phyloP scores from a whole-genome alignment of 92 coral and sea anemone genomes.

The Zoanthus solanderi region DNA sequence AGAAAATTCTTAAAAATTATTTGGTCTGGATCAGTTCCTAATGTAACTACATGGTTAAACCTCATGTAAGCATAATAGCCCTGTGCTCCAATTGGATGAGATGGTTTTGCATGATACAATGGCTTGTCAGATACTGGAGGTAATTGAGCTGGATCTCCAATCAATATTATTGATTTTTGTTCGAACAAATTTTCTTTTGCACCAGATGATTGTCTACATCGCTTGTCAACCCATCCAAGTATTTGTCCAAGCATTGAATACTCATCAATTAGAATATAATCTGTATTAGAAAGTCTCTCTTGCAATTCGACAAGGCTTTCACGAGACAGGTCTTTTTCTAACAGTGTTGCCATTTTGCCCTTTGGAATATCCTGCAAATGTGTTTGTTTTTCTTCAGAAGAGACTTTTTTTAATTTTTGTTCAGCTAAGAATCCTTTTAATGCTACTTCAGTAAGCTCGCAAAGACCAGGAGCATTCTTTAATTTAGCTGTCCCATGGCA shows the following conservation, averaged over 20 bases:
- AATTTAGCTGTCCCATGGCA: too few relatives aligned
- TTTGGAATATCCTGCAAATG: constrained; percentile 37
- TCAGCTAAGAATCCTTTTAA: too few relatives aligned
- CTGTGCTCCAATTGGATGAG: constrained; percentile 50
- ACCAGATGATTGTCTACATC: constrained; percentile 66
- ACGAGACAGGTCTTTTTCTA: constrained; percentile 55
- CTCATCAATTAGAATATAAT: constrained; percentile 60
- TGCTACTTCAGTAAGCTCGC: too few relatives aligned
- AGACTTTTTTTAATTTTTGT: background rate
- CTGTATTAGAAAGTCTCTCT: constrained; percentile 10
- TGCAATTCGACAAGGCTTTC: constrained; percentile 50
- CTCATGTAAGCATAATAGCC: constrained; percentile 63
- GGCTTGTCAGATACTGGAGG: constrained; percentile 62
- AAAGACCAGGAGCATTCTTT: too few relatives aligned
- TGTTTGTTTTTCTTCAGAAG: constrained; percentile 42
- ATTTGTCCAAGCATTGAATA: constrained; percentile 70
- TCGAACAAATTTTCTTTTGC: constrained; percentile 59
- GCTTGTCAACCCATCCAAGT: constrained; percentile 47
- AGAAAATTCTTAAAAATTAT: constrained; percentile 45
- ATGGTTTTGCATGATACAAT: constrained; percentile 69
- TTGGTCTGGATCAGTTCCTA: constrained; percentile 60
- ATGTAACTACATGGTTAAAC: constrained; percentile 58
- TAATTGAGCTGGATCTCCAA: constrained; percentile 26
- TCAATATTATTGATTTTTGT: constrained; percentile 45
- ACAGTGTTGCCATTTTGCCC: constrained; percentile 26